Percentiles rank a stretch among this genome's conserved stretches.
phyloP scores from a whole-genome alignment of 2,113 vertebrate genomes.

The Cynopterus brachyotis region DNA sequence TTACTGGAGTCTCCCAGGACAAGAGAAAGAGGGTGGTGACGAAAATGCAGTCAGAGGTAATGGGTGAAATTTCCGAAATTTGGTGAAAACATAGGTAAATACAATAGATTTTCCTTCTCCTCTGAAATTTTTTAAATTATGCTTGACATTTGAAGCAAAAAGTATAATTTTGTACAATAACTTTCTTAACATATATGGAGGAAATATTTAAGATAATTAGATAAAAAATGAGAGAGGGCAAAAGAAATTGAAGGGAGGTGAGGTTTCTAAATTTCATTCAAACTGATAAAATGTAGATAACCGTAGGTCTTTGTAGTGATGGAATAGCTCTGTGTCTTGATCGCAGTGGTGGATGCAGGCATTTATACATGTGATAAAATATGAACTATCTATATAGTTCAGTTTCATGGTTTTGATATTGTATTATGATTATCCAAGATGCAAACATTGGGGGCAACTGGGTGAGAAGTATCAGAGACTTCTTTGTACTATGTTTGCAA shows the following conservation, averaged over 20 bases:
- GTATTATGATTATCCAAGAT: not conserved
- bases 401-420: not conserved
- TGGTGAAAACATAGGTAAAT: not conserved
- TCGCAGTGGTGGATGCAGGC: not conserved
- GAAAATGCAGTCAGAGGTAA: not conserved
- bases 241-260: not conserved
- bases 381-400: not conserved
- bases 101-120: not conserved
- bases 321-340: not conserved
- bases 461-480: not conserved
- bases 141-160: slow-evolving; percentile 7
- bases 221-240: not conserved
- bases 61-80: not conserved
- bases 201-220: not conserved
- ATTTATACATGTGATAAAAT: not conserved
- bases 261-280: not conserved
- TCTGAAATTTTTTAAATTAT: not conserved
- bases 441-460: not conserved
- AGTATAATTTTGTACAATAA: not conserved
- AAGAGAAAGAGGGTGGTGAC: not conserved
- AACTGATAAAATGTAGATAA: not conserved
- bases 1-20: not conserved
- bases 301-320: not conserved
- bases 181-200: not conserved
- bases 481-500: not conserved